Conservation (phyloP, 2,888 invertebrate genomes). For the Clanis bilineata region DNA sequence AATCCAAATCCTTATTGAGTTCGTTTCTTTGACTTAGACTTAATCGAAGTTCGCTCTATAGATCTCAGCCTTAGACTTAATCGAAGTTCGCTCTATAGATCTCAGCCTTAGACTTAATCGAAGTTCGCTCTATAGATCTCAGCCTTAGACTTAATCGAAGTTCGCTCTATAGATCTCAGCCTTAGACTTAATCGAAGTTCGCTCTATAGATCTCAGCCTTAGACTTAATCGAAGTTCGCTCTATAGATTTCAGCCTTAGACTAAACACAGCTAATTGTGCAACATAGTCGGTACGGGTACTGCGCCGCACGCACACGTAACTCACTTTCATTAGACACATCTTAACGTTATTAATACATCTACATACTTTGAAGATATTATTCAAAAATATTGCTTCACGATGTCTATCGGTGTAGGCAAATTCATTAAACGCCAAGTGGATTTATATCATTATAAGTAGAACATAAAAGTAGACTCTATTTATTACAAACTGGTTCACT, state of each 20-base stretch:
- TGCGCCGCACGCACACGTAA: background rate
- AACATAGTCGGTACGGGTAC: conserved; percentile 22
- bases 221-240: too few relatives aligned
- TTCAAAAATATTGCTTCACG: background rate
- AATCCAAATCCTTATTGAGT: too few relatives aligned
- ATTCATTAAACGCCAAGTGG: background rate
- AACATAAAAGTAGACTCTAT: background rate
- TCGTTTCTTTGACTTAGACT: too few relatives aligned
- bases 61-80: too few relatives aligned
- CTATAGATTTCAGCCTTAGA: conserved; percentile 46
- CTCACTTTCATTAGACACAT: conserved; percentile 24
- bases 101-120: too few relatives aligned
- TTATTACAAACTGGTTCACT: background rate
- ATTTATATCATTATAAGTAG: background rate
- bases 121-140: too few relatives aligned
- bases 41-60: too few relatives aligned
- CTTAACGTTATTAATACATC: conserved; percentile 33
- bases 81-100: too few relatives aligned
- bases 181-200: too few relatives aligned
- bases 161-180: too few relatives aligned
- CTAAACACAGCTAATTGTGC: conserved; percentile 38
- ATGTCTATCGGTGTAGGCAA: background rate
- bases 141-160: too few relatives aligned
- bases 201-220: too few relatives aligned
- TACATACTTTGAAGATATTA: background rate